Evolutionary conservation across 2,888 invertebrate genomes (phyloP), one percentile per base, ranked within the genome.

Genomic region (Hetaerina titia): DNA sequence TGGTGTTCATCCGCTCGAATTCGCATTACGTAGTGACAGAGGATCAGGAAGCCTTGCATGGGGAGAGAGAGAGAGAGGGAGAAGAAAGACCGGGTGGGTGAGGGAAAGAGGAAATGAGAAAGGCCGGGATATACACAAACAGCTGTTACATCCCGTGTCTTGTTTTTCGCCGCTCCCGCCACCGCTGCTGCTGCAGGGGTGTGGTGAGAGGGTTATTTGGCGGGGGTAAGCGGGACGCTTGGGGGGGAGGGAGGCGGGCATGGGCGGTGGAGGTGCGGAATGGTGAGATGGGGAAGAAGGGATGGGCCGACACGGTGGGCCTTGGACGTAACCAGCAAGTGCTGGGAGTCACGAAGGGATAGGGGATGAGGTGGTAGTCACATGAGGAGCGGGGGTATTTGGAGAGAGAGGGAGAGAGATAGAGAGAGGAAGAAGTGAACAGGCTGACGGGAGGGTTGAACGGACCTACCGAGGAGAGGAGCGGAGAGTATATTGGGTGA

Each of bases 71-170:
- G 69, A 31, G 81, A 81, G 81, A 74, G 74, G 74, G 25, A 13
- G 13, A 81, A n/a, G 88, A 19, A 8, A 17, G 17, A 8, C 22
- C 22, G 89, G n/a, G 89, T 11, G 89, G 19, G 58, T 19, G 90
- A 64, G 90, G 31, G 81, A 90, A 22, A 56, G 90, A 90, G 90
- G 90, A 90, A 90, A 90, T 90, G 90, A 90, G 90, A 64, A 90
- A 90, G 90, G 90, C 45, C 45, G 90, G 90, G 45, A 89, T 90
- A 90, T 90, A 92, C 92, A 92, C 92, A 92, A 92, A 92, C 92
- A 92, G 92, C 92, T 92, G 92, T 92, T 92, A 92, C 92, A 92
- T 45, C 69, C 69, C 69, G 92, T 74, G 92, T 92, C 92, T 92
- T 92, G 92, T 88, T 88, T 94, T 94, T 94, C 88, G 94, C 57